These are phyloP conservation scores for Cyprinodon brontotheroides DNA, from an alignment of 2,113 vertebrate species.

Conservation along the genomic window DNA sequence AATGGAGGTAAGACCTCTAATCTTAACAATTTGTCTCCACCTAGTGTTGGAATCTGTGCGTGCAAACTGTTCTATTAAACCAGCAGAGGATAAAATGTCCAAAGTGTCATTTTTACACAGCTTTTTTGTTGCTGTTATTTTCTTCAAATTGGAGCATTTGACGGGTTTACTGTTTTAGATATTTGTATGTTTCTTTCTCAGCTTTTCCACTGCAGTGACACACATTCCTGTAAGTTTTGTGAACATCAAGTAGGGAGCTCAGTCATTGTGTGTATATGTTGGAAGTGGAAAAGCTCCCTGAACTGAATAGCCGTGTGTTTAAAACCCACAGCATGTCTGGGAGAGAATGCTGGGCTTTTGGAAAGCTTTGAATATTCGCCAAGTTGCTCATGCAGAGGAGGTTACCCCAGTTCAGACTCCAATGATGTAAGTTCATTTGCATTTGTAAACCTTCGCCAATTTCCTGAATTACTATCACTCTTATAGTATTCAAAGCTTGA, in stretches of 20 bases:
- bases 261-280: neutral
- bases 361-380: constrained; percentile 58
- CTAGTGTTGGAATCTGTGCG: constrained; percentile 31
- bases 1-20: constrained; percentile 23
- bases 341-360: constrained; percentile 55
- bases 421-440: constrained; percentile 78
- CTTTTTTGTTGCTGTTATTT: neutral
- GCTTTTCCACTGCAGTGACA: constrained; percentile 30
- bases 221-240: constrained; percentile 54
- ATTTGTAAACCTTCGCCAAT: neutral
- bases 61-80: neutral
- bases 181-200: constrained; percentile 35
- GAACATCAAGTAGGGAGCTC: neutral
- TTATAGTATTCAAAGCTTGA: neutral
- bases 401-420: constrained; percentile 75
- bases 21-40: constrained; percentile 4
- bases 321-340: constrained; percentile 58
- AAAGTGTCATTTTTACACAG: neutral
- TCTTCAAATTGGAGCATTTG: neutral
- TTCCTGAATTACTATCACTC: neutral
- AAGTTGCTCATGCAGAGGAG: constrained; percentile 71
- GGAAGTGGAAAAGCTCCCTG: neutral
- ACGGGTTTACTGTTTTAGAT: neutral
- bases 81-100: neutral
- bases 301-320: neutral